A percentile compares a stretch with the other conserved stretches of the same genome.
Conservation (phyloP, 2,113 vertebrate species). For the Chaetura pelagica region DNA sequence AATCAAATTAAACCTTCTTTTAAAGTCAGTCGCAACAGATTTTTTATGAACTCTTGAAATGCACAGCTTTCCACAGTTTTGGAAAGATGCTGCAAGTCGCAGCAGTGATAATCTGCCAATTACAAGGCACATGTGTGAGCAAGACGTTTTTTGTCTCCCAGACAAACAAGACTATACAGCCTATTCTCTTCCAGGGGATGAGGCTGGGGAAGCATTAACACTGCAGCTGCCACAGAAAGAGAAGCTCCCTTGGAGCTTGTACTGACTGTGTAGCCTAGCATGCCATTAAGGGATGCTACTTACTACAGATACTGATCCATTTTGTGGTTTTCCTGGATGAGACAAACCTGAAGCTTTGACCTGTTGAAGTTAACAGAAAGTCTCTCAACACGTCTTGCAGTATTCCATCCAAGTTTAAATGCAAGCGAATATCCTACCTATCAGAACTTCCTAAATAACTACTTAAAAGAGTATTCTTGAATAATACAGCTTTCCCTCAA, state of each 20-base stretch:
- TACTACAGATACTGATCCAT: not conserved
- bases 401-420: not conserved
- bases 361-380: not conserved
- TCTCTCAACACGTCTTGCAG: not conserved
- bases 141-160: constrained; percentile 7
- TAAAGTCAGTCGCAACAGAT: not conserved
- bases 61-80: not conserved
- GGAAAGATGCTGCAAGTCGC: not conserved
- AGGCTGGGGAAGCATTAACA: not conserved
- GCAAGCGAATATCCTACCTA: not conserved
- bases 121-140: not conserved
- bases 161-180: not conserved
- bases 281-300: not conserved
- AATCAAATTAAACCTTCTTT: not conserved
- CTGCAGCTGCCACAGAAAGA: not conserved
- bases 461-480: not conserved
- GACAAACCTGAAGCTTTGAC: not conserved
- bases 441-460: not conserved
- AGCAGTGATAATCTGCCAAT: constrained; percentile 7
- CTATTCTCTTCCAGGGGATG: not conserved
- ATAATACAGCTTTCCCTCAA: not conserved
- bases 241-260: not conserved
- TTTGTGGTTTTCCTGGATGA: not conserved
- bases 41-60: not conserved
- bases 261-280: not conserved